Conservation (phyloP, 2,113 vertebrate species). For the Cathartes aura region DNA sequence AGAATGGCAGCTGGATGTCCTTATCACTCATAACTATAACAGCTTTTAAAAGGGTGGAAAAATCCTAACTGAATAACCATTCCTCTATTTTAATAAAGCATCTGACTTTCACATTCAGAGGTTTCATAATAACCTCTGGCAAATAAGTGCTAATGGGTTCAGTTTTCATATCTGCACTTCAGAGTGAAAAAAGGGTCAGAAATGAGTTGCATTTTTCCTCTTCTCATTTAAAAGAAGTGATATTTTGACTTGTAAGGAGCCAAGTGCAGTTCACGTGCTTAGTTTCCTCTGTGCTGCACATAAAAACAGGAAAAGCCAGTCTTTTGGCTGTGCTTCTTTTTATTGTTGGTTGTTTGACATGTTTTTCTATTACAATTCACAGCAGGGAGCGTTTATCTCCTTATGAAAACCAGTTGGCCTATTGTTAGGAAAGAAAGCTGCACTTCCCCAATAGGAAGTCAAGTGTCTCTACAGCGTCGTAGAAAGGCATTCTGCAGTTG, state of each 20-base stretch:
- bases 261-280: conserved; percentile 47
- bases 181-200: conserved; percentile 5
- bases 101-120: conserved; percentile 13
- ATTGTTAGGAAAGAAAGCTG: conserved; percentile 60
- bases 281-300: conserved; percentile 34
- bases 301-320: conserved; percentile 67
- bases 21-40: not conserved
- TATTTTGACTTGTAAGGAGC: conserved; percentile 53
- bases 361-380: conserved; percentile 66
- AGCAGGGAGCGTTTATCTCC: conserved; percentile 61
- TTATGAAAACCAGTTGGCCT: conserved; percentile 65
- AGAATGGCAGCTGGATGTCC: not conserved
- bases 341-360: conserved; percentile 68
- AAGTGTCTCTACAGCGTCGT: conserved; percentile 18
- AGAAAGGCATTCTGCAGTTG: not conserved
- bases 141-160: conserved; percentile 33
- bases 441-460: conserved; percentile 55
- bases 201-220: conserved; percentile 3
- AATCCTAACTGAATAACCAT: not conserved
- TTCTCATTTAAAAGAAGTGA: conserved; percentile 2
- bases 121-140: conserved; percentile 8
- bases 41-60: not conserved
- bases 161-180: conserved; percentile 30
- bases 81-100: not conserved
- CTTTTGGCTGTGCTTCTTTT: conserved; percentile 53